phyloP scores from a whole-genome alignment of 2,113 vertebrate genomes.

The Neomonachus schauinslandi region DNA sequence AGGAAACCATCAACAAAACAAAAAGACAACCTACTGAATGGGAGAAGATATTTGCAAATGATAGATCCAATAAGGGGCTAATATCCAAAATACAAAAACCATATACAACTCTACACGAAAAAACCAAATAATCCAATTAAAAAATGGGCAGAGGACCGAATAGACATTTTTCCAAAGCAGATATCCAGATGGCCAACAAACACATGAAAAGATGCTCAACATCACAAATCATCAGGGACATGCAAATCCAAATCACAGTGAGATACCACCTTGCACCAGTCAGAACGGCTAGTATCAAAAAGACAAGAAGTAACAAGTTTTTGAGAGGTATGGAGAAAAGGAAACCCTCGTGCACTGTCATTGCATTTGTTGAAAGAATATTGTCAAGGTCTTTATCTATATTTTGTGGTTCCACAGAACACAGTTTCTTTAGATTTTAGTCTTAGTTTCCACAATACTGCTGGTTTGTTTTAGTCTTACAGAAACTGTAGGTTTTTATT shows the following conservation, averaged over 20 bases:
- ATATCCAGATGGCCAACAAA: not conserved
- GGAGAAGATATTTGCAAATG: not conserved
- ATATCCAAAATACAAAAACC: not conserved
- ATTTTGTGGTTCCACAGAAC: not conserved
- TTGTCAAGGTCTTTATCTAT: not conserved
- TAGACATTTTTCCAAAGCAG: not conserved
- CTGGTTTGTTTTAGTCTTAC: not conserved
- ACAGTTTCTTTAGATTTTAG: not conserved
- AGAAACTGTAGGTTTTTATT: slow-evolving; percentile 5
- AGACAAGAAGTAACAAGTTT: not conserved
- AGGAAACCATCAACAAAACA: not conserved
- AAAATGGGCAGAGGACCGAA: not conserved
- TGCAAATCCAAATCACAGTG: not conserved
- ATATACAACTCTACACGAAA: not conserved
- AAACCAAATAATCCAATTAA: not conserved
- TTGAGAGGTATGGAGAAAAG: not conserved
- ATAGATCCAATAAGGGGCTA: not conserved
- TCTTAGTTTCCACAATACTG: not conserved
- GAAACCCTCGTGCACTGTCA: not conserved
- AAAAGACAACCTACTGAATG: not conserved
- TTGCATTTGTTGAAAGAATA: not conserved
- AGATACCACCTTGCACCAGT: not conserved
- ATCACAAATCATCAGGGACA: not conserved
- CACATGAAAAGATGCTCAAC: not conserved
- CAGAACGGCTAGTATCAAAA: not conserved